Conservation (phyloP, 2,888 invertebrate genomes). For the Perizoma flavofasciatum region DNA sequence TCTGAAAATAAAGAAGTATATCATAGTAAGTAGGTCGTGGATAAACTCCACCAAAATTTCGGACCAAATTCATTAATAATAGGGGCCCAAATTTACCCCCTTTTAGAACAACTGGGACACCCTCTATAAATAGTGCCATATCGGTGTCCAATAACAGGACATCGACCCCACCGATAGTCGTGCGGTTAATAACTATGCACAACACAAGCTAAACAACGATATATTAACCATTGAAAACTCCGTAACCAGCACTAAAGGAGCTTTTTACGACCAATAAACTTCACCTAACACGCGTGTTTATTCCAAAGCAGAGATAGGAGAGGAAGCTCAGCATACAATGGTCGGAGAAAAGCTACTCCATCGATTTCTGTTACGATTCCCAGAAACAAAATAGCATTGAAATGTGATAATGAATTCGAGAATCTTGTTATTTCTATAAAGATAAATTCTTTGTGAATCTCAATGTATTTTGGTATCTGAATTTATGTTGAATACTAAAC, state of each 20-base stretch:
- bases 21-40: too few relatives aligned
- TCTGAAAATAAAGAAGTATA: too few relatives aligned
- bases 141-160: conserved; percentile 28
- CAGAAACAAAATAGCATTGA: conserved; percentile 63
- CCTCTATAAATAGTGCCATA: conserved; percentile 20
- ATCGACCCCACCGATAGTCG: conserved; percentile 33
- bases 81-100: not conserved
- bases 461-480: conserved; percentile 2
- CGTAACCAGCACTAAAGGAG: conserved; percentile 54
- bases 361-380: conserved; percentile 62
- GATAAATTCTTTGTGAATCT: conserved; percentile 17
- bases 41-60: too few relatives aligned
- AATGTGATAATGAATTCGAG: conserved; percentile 51
- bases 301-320: conserved; percentile 41
- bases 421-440: not conserved
- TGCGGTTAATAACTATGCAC: conserved; percentile 60
- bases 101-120: conserved; percentile 1
- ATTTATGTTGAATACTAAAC: conserved; percentile 14
- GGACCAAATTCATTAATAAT: too few relatives aligned
- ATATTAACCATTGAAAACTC: conserved; percentile 65
- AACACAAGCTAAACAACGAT: conserved; percentile 55
- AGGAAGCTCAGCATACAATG: conserved; percentile 52
- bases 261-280: conserved; percentile 49
- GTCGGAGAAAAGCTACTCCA: conserved; percentile 60
- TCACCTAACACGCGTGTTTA: conserved; percentile 35